A percentile compares a stretch with the other conserved stretches of the same genome.
Conservation (phyloP, 37 sponge, comb jelly and placozoan genomes). For the Aphrocallistes beatrix region DNA sequence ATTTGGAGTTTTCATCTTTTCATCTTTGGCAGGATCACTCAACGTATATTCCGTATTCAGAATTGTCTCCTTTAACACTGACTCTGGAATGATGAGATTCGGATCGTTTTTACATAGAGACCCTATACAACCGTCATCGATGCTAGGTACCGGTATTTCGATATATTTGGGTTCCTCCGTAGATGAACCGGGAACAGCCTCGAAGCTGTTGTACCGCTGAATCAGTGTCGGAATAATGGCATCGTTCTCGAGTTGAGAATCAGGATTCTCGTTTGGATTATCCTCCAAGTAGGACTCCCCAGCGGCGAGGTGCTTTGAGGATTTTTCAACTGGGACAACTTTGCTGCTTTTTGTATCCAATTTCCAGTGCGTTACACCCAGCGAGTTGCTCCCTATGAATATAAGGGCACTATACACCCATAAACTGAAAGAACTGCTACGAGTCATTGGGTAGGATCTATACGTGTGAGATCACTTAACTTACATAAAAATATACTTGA, state of each 20-base stretch:
- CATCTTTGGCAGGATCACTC: no score
- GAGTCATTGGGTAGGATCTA: constrained; percentile 16
- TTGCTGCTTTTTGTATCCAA: not conserved
- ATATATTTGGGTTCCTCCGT: not conserved
- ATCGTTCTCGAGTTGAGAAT: not conserved
- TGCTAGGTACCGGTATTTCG: not conserved
- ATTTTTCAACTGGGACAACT: not conserved
- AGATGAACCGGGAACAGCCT: not conserved
- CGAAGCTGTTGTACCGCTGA: not conserved
- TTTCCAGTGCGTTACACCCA: constrained; percentile 4
- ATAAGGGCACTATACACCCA: not conserved
- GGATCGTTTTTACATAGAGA: not conserved
- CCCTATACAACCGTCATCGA: not conserved
- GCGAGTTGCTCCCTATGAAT: constrained; percentile 5
- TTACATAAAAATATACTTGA: no score
- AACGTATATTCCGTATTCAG: not conserved
- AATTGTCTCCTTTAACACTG: no score
- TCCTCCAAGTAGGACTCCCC: not conserved
- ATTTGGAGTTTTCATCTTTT: not conserved
- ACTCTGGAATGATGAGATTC: no score
- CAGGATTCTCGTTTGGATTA: not conserved
- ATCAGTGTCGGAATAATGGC: not conserved
- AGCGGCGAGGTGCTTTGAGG: not conserved
- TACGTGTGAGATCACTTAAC: no score
- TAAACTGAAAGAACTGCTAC: not conserved